Evolutionary conservation across 2,113 vertebrate species (phyloP).

Genomic region (Pluvialis apricaria): DNA sequence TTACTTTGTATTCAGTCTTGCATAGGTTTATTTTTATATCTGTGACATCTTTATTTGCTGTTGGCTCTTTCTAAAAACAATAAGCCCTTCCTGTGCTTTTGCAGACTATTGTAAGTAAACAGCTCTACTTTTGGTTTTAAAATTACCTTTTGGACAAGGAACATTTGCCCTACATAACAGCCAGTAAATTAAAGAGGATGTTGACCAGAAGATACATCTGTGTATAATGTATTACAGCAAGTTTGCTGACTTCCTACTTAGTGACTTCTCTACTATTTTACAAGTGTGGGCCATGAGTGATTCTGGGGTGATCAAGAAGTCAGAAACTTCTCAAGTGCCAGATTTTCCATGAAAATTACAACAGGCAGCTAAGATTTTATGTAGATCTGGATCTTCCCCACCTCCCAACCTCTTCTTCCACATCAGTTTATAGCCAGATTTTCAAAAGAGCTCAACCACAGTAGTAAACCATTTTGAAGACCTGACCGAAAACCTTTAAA

Average conservation of each 20-base stretch:
- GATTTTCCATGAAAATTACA: background rate
- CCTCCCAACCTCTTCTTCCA: background rate
- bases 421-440: background rate
- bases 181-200: background rate
- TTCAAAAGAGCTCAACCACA: background rate
- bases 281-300: background rate
- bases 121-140: conserved; percentile 18
- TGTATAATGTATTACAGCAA: background rate
- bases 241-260: background rate
- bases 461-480: background rate
- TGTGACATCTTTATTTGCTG: background rate
- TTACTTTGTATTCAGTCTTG: background rate
- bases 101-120: background rate
- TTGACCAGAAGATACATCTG: background rate
- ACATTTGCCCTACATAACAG: conserved; percentile 18
- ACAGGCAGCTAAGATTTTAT: background rate
- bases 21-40: conserved; percentile 14
- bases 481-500: background rate
- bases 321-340: background rate
- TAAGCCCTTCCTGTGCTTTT: conserved; percentile 20
- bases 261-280: background rate
- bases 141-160: background rate
- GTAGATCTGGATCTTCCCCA: background rate
- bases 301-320: background rate
- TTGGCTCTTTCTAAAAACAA: conserved; percentile 4